Evolutionary conservation across 2,797 vertebrate genomes (phyloP), one percentile per base, ranked within the genome.

Genomic region (Artibeus lituratus): DNA sequence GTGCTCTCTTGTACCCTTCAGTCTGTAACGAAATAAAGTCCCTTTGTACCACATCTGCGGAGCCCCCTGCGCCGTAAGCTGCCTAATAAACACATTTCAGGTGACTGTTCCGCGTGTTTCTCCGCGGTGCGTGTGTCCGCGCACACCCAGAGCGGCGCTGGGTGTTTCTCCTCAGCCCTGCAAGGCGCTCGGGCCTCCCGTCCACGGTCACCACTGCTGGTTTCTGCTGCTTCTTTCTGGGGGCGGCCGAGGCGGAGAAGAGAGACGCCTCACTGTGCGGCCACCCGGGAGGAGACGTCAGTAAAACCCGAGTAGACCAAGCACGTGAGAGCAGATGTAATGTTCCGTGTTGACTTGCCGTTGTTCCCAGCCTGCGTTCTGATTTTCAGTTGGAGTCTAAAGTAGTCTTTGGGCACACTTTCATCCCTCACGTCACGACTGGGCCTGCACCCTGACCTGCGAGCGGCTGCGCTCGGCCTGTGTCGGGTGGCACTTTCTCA

Each of bases 21-120:
- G 47, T 82, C 76, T 97, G 95, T 97, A 96, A 96, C 62, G 76
- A 96, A 81, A 96, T 97, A 94, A 97, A 98, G 85, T 89, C 93
- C 94, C 95, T 95, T 89, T 97, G 95, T 90, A 55, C 84, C 47
- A 76, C 91, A 91, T 91, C 92, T 90, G 21, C 81, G 19, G 37
- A 88, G 92, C 87, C 95, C 77, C 82, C 32, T 70, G 85, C 96
- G 74, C 96, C 91, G 32, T 51, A 78, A 87, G 21, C 74, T 94
- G 73, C 90, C 87, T 96, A 96, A 95, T 96, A 97, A 96, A 96
- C 69, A 89, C n/a, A 67, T 92, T 92, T 87, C 62, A 42, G 94
- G 49, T 95, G 80, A 73, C 93, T 70, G 57, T 91, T 96, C 65
- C 37, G 87, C 77, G 78, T 70, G 84, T 82, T 82, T 90, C 37